Evolutionary conservation across 2,888 invertebrate genomes (phyloP).

Genomic region (Anodontia alba): DNA sequence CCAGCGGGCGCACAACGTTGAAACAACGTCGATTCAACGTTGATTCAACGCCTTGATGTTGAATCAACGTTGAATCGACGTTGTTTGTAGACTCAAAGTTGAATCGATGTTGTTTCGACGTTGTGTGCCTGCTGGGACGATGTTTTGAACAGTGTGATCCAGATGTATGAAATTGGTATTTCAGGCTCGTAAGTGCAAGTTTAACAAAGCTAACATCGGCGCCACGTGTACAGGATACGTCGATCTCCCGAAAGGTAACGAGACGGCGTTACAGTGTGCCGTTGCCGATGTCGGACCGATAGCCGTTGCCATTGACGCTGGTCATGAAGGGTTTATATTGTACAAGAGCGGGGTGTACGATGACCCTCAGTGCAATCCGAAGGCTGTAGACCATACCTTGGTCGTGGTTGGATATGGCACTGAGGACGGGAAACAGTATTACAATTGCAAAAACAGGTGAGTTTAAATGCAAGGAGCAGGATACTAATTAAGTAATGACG

Average conservation of each 20-base stretch:
- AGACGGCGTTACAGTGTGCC: slow-evolving; percentile 53
- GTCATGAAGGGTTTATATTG: slow-evolving; percentile 34
- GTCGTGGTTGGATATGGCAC: slow-evolving; percentile 59
- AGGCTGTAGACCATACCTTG: slow-evolving; percentile 46
- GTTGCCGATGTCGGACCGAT: slow-evolving; percentile 56
- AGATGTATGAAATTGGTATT: too few species aligned
- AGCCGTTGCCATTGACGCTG: slow-evolving; percentile 55
- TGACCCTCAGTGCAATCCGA: slow-evolving; percentile 44
- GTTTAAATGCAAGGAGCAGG: too few species aligned
- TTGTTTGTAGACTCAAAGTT: too few species aligned
- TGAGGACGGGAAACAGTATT: slow-evolving; percentile 56
- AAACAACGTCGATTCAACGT: too few species aligned
- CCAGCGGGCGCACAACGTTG: too few species aligned
- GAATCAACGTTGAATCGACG: too few species aligned
- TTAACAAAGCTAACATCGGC: slow-evolving; percentile 36
- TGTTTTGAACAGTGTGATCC: too few species aligned
- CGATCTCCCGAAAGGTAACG: slow-evolving; percentile 55
- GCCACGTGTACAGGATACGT: slow-evolving; percentile 59
- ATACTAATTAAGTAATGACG: too few species aligned
- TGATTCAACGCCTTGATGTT: too few species aligned
- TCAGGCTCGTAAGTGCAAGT: slow-evolving; percentile 48
- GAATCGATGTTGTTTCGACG: too few species aligned
- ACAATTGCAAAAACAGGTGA: slow-evolving; percentile 62
- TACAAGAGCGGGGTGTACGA: slow-evolving; percentile 64
- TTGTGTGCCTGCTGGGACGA: too few species aligned